phyloP scores from a whole-genome alignment of 2,888 invertebrate species.

The Syrista parreyssii region DNA sequence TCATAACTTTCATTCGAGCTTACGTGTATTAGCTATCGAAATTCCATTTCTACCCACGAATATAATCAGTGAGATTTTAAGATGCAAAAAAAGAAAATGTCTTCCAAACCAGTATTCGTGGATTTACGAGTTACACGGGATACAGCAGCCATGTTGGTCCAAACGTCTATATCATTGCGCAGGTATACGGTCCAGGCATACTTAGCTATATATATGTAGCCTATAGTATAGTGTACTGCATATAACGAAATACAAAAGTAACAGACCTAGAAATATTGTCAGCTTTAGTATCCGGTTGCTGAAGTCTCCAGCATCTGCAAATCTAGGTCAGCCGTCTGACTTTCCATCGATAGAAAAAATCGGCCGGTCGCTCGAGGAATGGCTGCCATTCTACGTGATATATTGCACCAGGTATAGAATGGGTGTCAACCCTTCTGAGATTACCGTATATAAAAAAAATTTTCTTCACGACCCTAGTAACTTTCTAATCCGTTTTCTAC shows the following conservation, averaged over 20 bases:
- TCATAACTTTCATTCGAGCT: no score
- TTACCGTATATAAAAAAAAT: conserved; percentile 24
- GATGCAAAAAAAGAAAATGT: no score
- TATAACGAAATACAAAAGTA: not conserved
- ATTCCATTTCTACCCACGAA: no score
- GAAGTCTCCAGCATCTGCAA: not conserved
- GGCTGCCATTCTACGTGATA: conserved; percentile 22
- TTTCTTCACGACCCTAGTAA: conserved; percentile 28
- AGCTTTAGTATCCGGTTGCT: not conserved
- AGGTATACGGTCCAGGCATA: not conserved
- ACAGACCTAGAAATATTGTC: not conserved
- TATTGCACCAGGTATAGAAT: conserved; percentile 20
- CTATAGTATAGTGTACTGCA: no score
- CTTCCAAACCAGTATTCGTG: not conserved
- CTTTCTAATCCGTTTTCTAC: conserved; percentile 36
- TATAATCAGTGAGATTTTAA: no score
- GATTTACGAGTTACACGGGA: not conserved
- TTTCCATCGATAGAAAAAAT: conserved; percentile 29
- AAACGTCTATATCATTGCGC: not conserved
- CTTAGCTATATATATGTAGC: not conserved
- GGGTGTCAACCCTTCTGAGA: conserved; percentile 28
- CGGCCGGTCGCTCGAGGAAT: conserved; percentile 18
- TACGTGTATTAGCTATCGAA: no score
- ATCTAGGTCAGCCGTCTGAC: conserved; percentile 6
- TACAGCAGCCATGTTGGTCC: not conserved